Base-by-base conservation (phyloP, 1,140 invertebrate species). In the Atta texana region DNA sequence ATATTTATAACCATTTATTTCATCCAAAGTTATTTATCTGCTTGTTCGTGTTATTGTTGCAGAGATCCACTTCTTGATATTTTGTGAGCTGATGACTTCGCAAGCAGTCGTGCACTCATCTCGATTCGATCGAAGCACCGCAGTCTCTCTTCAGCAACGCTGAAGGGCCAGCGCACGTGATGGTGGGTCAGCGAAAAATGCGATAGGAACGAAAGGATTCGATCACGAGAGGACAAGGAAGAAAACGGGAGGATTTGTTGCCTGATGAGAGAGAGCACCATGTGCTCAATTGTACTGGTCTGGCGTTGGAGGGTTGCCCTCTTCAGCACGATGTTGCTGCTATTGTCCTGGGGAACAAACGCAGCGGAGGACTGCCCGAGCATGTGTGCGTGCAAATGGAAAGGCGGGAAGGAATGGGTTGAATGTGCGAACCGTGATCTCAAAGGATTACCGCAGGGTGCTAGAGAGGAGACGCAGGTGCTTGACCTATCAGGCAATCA, bases 391-490 rank as follows among this genome's bases (percentile, higher is more conserved):
- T 99, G 98, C 95, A 98, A 98, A 92, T 98, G 98, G 98, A 98
- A 98, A 94, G 97, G 97, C 92, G 98, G 98, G 2, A 99, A 99
- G 93, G 97, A 98, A 92, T 98, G 97, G 85, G 98, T 98, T 3
- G 98, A 98, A 93, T 99, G 98, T 94, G 96, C 97, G 14, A 96
- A 97, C 64, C 97, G 97, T 93, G 96, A 96, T 51, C 94, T 98
- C n/a, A 96, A 97, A 57, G 95, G 96, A 6, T 96, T 98, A 61
- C 98, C 98, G 1, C 96, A 97, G 87, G 97, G 97, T 39, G 97
- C 99, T 89, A 97, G 98, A 90, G 97, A 97, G n/a, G 98, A 97
- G 89, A 98, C 98, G 0, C 98, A 99, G 95, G 98, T 98, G 7
- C 94, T 99, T 39, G 98, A 98, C 92, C 97, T 99, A 85, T 96